Conservation (phyloP, 2,797 vertebrate species). For the Danio aesculapii region DNA sequence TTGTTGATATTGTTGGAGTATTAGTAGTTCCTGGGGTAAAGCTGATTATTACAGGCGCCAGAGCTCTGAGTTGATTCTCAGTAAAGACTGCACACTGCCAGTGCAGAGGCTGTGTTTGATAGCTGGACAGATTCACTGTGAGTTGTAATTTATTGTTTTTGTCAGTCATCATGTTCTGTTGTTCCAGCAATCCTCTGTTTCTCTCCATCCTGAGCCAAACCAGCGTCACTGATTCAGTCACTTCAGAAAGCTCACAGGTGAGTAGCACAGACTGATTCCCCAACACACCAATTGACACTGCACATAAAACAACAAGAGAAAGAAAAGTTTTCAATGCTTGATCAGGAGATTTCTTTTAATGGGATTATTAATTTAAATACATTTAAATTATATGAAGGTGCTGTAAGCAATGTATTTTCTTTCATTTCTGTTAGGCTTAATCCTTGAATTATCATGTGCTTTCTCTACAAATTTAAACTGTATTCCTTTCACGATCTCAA, state of each 20-base stretch:
- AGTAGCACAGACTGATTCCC: slow-evolving; percentile 29
- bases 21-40: not conserved
- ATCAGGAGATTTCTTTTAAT: not conserved
- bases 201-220: slow-evolving; percentile 59
- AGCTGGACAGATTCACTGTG: slow-evolving; percentile 39
- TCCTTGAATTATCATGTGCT: not conserved
- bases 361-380: not conserved
- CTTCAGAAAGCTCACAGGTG: slow-evolving; percentile 56
- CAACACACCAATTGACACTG: slow-evolving; percentile 51
- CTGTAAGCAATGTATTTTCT: too few species aligned
- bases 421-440: too few species aligned
- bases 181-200: slow-evolving; percentile 29
- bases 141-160: slow-evolving; percentile 4
- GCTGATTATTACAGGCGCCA: slow-evolving; percentile 19
- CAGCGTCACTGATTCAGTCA: slow-evolving; percentile 42
- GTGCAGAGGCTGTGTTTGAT: slow-evolving; percentile 7
- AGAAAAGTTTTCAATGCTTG: too few species aligned
- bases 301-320: not conserved
- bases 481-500: too few species aligned
- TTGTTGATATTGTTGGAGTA: not conserved
- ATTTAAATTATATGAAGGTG: too few species aligned
- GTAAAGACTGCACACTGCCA: slow-evolving; percentile 59
- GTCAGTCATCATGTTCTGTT: slow-evolving; percentile 36
- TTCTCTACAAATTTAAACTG: too few species aligned
- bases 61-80: slow-evolving; percentile 35